Evolutionary conservation across 2,888 invertebrate species (phyloP), one percentile per base, ranked within the genome.

Genomic region (Dimorphilus gyrociliatus): DNA sequence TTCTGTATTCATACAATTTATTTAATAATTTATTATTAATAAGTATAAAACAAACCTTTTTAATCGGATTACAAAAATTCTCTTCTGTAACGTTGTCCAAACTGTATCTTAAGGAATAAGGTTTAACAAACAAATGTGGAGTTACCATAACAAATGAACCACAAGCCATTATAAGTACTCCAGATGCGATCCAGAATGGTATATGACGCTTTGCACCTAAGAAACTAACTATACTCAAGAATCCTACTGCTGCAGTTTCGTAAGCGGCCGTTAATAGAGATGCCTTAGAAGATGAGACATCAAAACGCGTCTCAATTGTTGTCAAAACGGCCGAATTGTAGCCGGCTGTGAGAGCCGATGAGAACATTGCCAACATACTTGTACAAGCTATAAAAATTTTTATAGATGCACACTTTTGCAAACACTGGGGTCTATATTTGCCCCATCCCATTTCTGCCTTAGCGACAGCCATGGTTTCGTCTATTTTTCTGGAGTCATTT

Each of bases 191-290:
- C 85, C 86, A 88, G 23, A 81, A 79, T 30, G 86, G 86, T 59
- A 85, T 85, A 63, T 85, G 82, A 41, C 88, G 70, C 38, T 82
- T 72, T 51, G 84, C 82, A 43, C 88, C 88, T 52, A 88, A 74
- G 62, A 88, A 90, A 55, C 84, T 84, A 48, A 90, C 86, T n/a
- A n/a, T n/a, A n/a, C n/a, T n/a, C n/a, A n/a, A n/a, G 65, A 88
- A 86, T 58, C 90, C 81, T 50, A 88, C 86, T 21, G 88, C 84
- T 55, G 85, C 79, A 47, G 88, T 81, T 70, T 88, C 88, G 63
- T 86, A 86, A 50, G 84, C 82, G 50, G 85, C 85, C 34, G 86
- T 85, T 45, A 88, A 81, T 48, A 86, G 72, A 34, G 88, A 86
- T 29, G 85, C 84, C 43, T 82, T 76, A 58, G 81, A 80, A 59